Evolutionary conservation across 2,113 vertebrate species (phyloP).

Genomic region (Daphoenositta chrysoptera): DNA sequence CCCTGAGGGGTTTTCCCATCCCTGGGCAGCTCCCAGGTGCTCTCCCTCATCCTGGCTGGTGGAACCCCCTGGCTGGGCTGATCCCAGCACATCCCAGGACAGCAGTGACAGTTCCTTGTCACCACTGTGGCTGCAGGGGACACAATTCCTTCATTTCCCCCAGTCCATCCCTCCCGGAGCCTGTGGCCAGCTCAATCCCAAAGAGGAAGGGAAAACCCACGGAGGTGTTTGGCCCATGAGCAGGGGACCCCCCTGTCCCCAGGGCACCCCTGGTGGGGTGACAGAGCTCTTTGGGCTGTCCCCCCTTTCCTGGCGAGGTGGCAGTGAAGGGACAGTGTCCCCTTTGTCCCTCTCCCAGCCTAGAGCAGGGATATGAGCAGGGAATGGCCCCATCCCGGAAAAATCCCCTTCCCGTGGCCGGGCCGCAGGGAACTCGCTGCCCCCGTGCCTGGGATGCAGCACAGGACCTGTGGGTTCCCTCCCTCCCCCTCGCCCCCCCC

Average conservation of each 20-base stretch:
- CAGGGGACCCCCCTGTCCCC: fast-evolving
- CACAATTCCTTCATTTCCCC: not conserved
- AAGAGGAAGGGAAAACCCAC: not conserved
- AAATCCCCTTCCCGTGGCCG: not conserved
- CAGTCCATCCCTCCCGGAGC: not conserved
- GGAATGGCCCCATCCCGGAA: not conserved
- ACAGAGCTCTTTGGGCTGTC: not conserved
- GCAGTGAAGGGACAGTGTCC: not conserved
- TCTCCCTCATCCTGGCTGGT: not conserved
- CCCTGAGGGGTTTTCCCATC: not conserved
- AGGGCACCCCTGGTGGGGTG: not conserved
- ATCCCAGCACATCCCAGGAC: not conserved
- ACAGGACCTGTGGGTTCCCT: not conserved
- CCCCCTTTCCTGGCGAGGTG: not conserved
- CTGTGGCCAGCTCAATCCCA: not conserved
- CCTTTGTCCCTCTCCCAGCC: not conserved
- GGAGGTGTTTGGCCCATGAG: not conserved
- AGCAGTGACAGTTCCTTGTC: fast-evolving
- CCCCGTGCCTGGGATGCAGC: not conserved
- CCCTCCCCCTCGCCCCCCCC: not conserved
- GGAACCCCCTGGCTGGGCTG: not conserved
- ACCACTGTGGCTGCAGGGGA: not conserved
- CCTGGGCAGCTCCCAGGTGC: not conserved
- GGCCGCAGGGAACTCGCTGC: not conserved
- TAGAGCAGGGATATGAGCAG: not conserved